Base-by-base conservation (phyloP, 1,140 invertebrate genomes). In the Saccostrea cuccullata region DNA sequence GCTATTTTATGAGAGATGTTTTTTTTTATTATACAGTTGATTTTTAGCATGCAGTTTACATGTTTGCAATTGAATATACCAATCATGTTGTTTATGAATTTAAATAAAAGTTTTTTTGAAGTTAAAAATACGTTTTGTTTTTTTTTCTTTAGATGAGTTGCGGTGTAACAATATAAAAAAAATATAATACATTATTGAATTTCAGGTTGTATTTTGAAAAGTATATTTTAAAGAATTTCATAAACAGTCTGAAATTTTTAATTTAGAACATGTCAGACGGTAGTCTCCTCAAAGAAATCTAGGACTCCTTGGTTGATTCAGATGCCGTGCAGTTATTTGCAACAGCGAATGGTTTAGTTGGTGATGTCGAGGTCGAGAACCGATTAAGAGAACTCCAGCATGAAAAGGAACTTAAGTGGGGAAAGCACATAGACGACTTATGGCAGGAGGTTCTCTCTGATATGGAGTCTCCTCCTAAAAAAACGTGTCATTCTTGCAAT, bases 71-170 rank as follows among this genome's bases (percentile, higher is more conserved):
- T 36, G 30, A 36, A 36, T 36, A 36, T 36, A 36, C 30, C 30
- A 36, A 36, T 36, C 30, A 36, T 1, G 30, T 36, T 36, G 30
- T n/a, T n/a, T n/a, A n/a, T 36, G 36, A 77, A 77, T 77, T 77
- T 77, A 40, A 77, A 11, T 77, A 77, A 77, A 77, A 77, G 36
- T 30, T 77, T 77, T 77, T 77, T 77, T 77, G 36, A 2, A 23
- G 13, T 17, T 77, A 0, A 23, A 77, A 77, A 77, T 23, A 77
- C 8, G 73, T 20, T 77, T 77, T 40, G 9, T 77, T 77, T 77
- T 77, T 77, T 77, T 77, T 77, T 60, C 73, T 77, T 77, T 77
- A 20, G 13, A 77, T 77, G 73, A 77, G 13, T 77, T 77, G 73
- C 23, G 73, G 73, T 77, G 73, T 77, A 77, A 77, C 73, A 77